These are phyloP conservation scores for Philhelius pedissequus DNA, from an alignment of 2,888 invertebrate species.

Conservation along the genomic window DNA sequence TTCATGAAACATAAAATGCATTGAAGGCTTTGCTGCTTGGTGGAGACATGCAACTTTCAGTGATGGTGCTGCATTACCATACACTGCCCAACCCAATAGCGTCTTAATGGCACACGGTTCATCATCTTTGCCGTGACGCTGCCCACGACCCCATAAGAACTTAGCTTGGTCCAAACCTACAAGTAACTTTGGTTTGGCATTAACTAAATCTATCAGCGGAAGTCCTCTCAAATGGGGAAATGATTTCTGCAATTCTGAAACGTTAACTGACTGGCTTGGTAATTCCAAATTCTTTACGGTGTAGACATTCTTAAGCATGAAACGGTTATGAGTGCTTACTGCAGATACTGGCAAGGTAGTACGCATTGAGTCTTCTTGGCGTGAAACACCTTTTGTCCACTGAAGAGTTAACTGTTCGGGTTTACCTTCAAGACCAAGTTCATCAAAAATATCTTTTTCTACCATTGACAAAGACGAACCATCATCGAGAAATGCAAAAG, in stretches of 20 bases:
- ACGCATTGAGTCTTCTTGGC: neutral
- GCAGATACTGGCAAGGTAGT: neutral
- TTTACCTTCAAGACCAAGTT: neutral
- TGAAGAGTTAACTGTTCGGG: neutral
- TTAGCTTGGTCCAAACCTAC: neutral
- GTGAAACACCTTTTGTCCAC: slow-evolving; percentile 1
- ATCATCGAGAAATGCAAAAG: neutral
- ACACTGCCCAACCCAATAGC: neutral
- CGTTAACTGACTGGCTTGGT: neutral
- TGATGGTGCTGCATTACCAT: neutral
- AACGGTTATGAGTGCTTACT: neutral
- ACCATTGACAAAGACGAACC: neutral
- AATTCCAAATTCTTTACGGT: neutral
- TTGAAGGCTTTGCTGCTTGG: neutral
- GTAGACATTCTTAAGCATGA: neutral
- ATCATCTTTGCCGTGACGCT: neutral
- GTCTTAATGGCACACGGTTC: neutral
- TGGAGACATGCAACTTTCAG: neutral
- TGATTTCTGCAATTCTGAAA: neutral
- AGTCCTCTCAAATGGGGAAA: neutral
- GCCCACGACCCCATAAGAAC: neutral
- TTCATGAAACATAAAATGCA: slow-evolving; percentile 5
- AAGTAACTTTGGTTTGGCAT: neutral
- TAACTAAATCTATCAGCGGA: neutral
- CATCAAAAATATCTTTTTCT: slow-evolving; percentile 10